These are phyloP conservation scores for Agriotes lineatus DNA, from an alignment of 2,888 invertebrate genomes.

Conservation along the genomic window DNA sequence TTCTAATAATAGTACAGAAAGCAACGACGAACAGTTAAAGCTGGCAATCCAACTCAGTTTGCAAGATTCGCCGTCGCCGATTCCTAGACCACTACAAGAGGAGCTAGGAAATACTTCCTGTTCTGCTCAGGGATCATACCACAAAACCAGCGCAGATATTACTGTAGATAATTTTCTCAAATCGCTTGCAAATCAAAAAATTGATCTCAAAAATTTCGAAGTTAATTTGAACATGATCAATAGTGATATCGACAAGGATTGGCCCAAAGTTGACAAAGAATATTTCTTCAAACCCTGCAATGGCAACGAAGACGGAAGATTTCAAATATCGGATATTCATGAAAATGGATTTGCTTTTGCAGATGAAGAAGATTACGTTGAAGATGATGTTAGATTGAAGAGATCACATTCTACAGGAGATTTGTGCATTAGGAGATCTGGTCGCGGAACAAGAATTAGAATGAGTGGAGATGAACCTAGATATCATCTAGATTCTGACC, in stretches of 20 bases:
- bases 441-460: conserved; percentile 58
- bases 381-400: conserved; percentile 62
- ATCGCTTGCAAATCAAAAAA: conserved; percentile 67
- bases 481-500: conserved; percentile 69
- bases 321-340: conserved; percentile 69
- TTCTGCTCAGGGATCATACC: conserved; percentile 52
- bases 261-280: conserved; percentile 56
- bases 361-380: conserved; percentile 62
- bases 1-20: conserved; percentile 62
- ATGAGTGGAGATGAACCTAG: conserved; percentile 64
- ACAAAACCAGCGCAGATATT: conserved; percentile 66
- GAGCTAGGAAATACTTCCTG: conserved; percentile 44
- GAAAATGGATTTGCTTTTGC: conserved; percentile 65
- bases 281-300: conserved; percentile 63
- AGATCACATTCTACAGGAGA: conserved; percentile 69
- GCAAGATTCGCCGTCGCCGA: conserved; percentile 62
- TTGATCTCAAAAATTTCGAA: conserved; percentile 64
- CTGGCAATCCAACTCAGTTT: conserved; percentile 70
- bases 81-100: conserved; percentile 50
- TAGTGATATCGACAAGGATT: conserved; percentile 56
- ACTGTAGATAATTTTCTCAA: conserved; percentile 70
- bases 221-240: conserved; percentile 56
- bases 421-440: conserved; percentile 62
- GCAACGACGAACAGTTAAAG: conserved; percentile 67
- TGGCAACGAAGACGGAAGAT: conserved; percentile 68